Conservation (phyloP, 2,113 vertebrate genomes). For the Pseudorhombus dupliciocellatus region DNA sequence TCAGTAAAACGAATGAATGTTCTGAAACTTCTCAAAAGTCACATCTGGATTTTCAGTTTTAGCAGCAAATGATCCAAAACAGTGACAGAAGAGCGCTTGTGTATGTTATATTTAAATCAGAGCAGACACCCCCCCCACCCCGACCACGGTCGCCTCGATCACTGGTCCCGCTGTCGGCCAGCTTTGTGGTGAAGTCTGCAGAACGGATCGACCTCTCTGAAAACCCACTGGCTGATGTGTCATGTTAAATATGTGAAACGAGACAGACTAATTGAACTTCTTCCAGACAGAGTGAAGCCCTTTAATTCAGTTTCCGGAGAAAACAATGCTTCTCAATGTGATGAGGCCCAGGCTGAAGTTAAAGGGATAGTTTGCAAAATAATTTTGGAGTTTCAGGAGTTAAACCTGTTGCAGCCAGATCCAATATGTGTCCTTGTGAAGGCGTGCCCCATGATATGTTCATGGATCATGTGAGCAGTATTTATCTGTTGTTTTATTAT, state of each 20-base stretch:
- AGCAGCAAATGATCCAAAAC: conserved; percentile 10
- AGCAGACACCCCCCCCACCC: conserved; percentile 11
- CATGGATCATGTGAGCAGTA: no score
- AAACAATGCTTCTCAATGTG: not conserved
- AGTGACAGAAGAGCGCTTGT: conserved; percentile 25
- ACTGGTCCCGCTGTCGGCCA: conserved; percentile 31
- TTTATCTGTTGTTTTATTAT: no score
- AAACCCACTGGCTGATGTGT: conserved; percentile 22
- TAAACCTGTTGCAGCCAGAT: no score
- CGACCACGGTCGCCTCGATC: conserved; percentile 14
- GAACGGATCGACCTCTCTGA: conserved; percentile 34
- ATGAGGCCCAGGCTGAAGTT: not conserved
- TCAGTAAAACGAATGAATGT: not conserved
- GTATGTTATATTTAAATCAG: conserved; percentile 13
- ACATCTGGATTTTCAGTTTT: conserved; percentile 33
- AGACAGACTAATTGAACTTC: conserved; percentile 6
- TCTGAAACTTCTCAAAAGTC: not conserved
- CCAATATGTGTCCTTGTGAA: no score
- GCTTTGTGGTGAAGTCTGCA: conserved; percentile 46
- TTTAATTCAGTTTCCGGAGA: conserved; percentile 30
- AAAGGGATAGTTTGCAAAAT: no score
- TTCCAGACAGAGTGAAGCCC: not conserved
- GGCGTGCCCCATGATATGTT: no score
- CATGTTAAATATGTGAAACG: conserved; percentile 22
- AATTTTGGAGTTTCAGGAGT: no score